Percentiles rank a stretch among this genome's conserved stretches.
phyloP scores from a whole-genome alignment of 2,113 vertebrate genomes.

The Thamnaconus septentrionalis region DNA sequence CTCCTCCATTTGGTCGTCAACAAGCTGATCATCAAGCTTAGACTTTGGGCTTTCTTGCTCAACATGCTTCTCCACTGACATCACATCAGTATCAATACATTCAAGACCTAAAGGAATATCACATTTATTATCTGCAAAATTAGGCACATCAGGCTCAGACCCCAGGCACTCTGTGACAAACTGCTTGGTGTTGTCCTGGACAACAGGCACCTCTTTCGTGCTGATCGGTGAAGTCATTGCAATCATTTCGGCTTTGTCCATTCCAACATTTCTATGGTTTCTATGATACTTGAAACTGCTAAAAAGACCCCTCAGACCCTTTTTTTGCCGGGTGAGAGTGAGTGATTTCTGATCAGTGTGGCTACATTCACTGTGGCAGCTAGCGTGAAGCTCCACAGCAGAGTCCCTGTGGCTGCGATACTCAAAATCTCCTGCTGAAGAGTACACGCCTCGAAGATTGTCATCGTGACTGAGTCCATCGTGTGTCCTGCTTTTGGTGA shows the following conservation, averaged over 20 bases:
- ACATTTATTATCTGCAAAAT: slow-evolving; percentile 42
- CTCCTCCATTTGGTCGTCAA: slow-evolving; percentile 21
- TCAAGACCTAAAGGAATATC: slow-evolving; percentile 47
- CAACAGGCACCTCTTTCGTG: slow-evolving; percentile 65
- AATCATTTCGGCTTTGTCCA: slow-evolving; percentile 75
- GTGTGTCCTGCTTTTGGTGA: slow-evolving; percentile 91
- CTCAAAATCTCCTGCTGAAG: slow-evolving; percentile 66
- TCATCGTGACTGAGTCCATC: slow-evolving; percentile 82
- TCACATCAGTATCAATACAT: slow-evolving; percentile 49
- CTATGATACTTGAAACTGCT: slow-evolving; percentile 89
- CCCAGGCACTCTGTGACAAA: slow-evolving; percentile 62
- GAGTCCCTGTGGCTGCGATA: slow-evolving; percentile 59
- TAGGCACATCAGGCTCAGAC: slow-evolving; percentile 73
- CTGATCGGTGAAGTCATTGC: slow-evolving; percentile 51
- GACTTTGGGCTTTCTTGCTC: slow-evolving; percentile 40
- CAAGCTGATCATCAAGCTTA: slow-evolving; percentile 20
- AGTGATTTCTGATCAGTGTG: slow-evolving; percentile 79
- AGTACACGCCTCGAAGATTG: slow-evolving; percentile 38
- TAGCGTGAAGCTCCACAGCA: slow-evolving; percentile 59
- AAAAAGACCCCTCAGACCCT: slow-evolving; percentile 90
- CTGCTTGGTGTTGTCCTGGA: slow-evolving; percentile 33
- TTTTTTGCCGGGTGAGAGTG: slow-evolving; percentile 81
- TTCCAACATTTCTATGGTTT: slow-evolving; percentile 79
- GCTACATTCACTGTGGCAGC: slow-evolving; percentile 60
- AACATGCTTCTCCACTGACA: slow-evolving; percentile 37